phyloP scores from a whole-genome alignment of 2,113 vertebrate species.

The Orientallactaga bullata region DNA sequence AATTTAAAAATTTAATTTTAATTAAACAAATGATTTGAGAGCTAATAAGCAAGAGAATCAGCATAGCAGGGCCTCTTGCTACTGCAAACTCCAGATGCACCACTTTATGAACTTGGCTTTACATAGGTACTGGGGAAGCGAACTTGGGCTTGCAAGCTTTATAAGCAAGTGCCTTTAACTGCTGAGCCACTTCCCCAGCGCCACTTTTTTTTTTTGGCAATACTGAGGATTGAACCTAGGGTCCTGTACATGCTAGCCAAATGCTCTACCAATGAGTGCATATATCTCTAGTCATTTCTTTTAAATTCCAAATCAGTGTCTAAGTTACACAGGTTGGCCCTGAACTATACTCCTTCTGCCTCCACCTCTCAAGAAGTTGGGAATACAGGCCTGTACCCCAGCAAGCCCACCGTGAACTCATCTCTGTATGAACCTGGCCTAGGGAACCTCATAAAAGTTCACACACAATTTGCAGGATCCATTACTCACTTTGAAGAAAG shows the following conservation, averaged over 20 bases:
- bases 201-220: background rate
- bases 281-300: background rate
- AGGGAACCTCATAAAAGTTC: background rate
- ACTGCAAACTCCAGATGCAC: no score
- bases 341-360: background rate
- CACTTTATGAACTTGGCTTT: no score
- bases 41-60: no score
- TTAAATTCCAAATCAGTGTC: background rate
- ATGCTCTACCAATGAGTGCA: background rate
- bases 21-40: no score
- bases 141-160: no score
- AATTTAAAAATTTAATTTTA: no score
- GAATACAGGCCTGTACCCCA: background rate
- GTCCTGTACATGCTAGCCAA: background rate
- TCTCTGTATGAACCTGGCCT: background rate
- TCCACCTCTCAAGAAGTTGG: background rate
- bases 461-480: background rate
- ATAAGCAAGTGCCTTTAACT: no score
- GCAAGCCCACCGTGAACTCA: background rate
- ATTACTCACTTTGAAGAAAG: background rate
- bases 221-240: background rate
- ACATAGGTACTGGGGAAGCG: no score
- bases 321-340: background rate
- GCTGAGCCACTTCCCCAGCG: no score
- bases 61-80: no score